Conservation (phyloP, 2,113 vertebrate species). For the Colius striatus region DNA sequence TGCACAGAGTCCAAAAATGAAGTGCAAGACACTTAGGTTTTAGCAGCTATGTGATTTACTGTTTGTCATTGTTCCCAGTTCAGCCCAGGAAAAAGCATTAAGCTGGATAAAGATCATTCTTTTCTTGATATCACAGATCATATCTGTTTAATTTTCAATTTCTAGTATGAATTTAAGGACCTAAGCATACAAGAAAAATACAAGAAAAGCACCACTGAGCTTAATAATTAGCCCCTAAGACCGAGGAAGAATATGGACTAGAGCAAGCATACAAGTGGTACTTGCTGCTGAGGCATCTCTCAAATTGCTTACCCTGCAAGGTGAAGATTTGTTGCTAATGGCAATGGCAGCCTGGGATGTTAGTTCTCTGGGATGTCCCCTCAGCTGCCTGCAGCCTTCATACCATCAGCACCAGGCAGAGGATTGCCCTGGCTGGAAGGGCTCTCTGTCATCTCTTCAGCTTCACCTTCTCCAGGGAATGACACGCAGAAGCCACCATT, state of each 20-base stretch:
- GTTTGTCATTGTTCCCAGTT: neutral
- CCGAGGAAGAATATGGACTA: neutral
- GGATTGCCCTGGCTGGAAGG: rapidly evolving
- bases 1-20: neutral
- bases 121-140: neutral
- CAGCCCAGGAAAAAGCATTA: neutral
- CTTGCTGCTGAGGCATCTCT: neutral
- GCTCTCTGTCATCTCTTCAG: neutral
- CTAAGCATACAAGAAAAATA: neutral
- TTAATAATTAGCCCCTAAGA: neutral
- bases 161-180: neutral
- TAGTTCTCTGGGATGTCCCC: neutral
- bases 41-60: neutral
- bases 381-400: rapidly evolving
- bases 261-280: neutral
- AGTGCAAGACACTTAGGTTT: neutral
- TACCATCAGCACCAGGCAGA: neutral
- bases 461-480: neutral
- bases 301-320: rapidly evolving
- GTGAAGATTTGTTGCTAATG: neutral
- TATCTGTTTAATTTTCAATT: neutral
- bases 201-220: neutral
- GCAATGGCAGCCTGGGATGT: neutral
- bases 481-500: neutral
- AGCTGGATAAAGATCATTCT: neutral